Base-by-base conservation (phyloP, 2,113 vertebrate genomes). In the Hydrochoerus hydrochaeris region DNA sequence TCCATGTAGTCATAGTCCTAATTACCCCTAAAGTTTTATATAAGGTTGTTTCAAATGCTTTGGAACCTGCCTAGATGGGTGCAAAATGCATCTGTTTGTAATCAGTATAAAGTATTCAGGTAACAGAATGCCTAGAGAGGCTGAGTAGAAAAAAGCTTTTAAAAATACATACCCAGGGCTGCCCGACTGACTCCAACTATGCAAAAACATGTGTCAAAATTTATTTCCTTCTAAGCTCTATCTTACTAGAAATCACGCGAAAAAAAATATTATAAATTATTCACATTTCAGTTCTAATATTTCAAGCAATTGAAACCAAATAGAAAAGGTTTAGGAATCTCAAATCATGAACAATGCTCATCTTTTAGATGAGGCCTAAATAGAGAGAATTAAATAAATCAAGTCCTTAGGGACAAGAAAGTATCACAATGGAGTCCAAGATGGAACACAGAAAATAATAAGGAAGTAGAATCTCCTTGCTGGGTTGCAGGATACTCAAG, bases 241-340 rank as follows among this genome's bases (percentile, higher is more conserved):
- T 52, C 30, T 69, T 94, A 20, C 7, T 73, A 95, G 19, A 73
- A 94, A 17, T 88, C 58, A 60, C 0, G 92, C 26, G 13, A 1
- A 32, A n/a, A 78, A 32, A 57, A 19, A 54, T n/a, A 52, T 49
- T 6, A 22, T 1, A 73, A 16, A 41, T 28, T 38, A 84, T 49
- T 6, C 10, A 6, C 30, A 49, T 12, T 75, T 38, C 19, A 62
- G 11, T 44, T 5, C 5, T 2, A 54, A 63, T 54, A 54, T 95
- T 71, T 90, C 38, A 93, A 91, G 54, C 44, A 30, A 8, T 87
- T 77, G 90, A 97, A 96, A 73, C 16, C 30, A 94, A 85, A n/a
- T 14, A 2, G 28, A 22, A 63, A 89, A 58, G 0, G 3, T 22
- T 85, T 65, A 93, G 14, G 17, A 88, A 73, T 13, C 82, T 57